Evolutionary conservation across 2,113 vertebrate genomes (phyloP).

Genomic region (Microtus montanus): DNA sequence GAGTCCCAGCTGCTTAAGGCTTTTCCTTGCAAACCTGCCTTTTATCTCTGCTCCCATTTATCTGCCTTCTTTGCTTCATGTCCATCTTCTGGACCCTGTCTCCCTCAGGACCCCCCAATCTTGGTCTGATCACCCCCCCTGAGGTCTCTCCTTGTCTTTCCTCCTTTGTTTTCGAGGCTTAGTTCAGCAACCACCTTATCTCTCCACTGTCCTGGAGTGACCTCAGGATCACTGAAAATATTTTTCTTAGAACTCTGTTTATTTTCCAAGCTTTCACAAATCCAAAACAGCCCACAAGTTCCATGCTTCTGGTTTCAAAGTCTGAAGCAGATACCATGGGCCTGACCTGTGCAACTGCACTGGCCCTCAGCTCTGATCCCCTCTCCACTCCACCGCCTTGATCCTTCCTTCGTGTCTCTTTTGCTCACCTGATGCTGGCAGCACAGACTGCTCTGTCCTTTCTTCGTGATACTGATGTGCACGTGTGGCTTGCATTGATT

Average conservation of each 20-base stretch:
- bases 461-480: not conserved
- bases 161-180: not conserved
- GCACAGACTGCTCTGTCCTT: not conserved
- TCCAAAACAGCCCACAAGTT: not conserved
- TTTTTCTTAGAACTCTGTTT: slow-evolving; percentile 57
- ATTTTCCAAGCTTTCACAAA: slow-evolving; percentile 35
- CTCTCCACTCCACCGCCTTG: not conserved
- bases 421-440: not conserved
- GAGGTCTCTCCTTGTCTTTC: not conserved
- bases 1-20: not conserved
- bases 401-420: not conserved
- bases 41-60: not conserved
- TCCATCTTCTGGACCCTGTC: not conserved
- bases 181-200: not conserved
- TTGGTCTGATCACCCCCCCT: not conserved
- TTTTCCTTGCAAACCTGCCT: not conserved
- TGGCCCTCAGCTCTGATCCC: not conserved
- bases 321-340: accelerated
- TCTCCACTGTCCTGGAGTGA: slow-evolving; percentile 2
- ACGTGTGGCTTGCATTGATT: not conserved
- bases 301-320: not conserved
- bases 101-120: not conserved
- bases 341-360: not conserved
- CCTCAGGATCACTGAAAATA: not conserved
- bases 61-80: accelerated